phyloP scores from a whole-genome alignment of 2,113 vertebrate genomes.

The Bubalus kerabau region DNA sequence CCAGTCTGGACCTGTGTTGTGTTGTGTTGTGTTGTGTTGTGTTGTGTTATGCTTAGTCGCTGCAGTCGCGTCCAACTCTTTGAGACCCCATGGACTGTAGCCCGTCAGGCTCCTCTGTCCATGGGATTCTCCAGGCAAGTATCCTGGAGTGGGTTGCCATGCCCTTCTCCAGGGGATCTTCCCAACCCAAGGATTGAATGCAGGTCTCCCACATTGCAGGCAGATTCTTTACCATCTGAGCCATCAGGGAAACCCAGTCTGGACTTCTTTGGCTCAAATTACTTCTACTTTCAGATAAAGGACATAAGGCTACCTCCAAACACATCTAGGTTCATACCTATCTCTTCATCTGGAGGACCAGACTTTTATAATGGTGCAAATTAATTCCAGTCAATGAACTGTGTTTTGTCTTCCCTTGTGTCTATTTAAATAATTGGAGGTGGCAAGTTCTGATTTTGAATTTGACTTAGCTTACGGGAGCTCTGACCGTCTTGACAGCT shows the following conservation, averaged over 20 bases:
- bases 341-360: neutral
- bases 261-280: neutral
- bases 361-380: neutral
- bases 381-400: neutral
- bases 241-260: neutral
- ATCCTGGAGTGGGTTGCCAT: neutral
- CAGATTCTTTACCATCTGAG: neutral
- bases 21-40: neutral
- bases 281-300: neutral
- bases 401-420: neutral
- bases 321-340: neutral
- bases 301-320: neutral
- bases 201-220: neutral
- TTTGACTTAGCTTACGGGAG: neutral
- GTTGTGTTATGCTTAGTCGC: neutral
- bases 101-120: rapidly evolving
- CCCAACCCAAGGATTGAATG: neutral
- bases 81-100: neutral
- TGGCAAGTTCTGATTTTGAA: neutral
- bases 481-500: neutral
- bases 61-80: neutral
- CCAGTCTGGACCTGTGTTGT: neutral
- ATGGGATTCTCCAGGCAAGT: neutral
- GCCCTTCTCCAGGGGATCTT: neutral
- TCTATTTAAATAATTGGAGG: neutral